phyloP scores from a whole-genome alignment of 2,797 vertebrate genomes.

The Ceryle rudis region DNA sequence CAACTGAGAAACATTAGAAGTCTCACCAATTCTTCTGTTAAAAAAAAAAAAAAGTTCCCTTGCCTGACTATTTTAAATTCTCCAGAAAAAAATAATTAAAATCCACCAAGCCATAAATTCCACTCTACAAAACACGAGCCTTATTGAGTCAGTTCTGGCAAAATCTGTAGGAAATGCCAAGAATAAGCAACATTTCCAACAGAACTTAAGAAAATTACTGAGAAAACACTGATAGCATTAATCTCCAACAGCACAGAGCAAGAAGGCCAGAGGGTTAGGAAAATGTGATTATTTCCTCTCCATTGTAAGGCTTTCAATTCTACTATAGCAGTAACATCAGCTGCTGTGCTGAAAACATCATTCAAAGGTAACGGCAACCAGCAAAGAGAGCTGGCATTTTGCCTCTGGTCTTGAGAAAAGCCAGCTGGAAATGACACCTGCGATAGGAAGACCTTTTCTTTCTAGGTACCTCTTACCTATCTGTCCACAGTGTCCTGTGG shows the following conservation, averaged over 20 bases:
- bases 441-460: background rate
- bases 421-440: background rate
- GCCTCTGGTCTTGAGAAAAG: background rate
- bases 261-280: background rate
- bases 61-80: background rate
- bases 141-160: background rate
- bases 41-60: background rate
- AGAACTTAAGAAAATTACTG: background rate
- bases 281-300: background rate
- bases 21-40: background rate
- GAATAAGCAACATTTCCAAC: background rate
- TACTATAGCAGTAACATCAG: background rate
- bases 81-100: background rate
- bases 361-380: background rate
- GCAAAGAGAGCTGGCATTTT: background rate
- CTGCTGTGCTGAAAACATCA: background rate
- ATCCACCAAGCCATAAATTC: background rate
- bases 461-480: background rate
- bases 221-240: background rate
- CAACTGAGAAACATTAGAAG: background rate
- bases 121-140: background rate
- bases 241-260: background rate
- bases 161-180: conserved; percentile 7
- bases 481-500: background rate
- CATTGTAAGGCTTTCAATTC: background rate